Evolutionary conservation across 2,888 invertebrate species (phyloP), one percentile per base, ranked within the genome.

Genomic region (Seira sanloemensis): DNA sequence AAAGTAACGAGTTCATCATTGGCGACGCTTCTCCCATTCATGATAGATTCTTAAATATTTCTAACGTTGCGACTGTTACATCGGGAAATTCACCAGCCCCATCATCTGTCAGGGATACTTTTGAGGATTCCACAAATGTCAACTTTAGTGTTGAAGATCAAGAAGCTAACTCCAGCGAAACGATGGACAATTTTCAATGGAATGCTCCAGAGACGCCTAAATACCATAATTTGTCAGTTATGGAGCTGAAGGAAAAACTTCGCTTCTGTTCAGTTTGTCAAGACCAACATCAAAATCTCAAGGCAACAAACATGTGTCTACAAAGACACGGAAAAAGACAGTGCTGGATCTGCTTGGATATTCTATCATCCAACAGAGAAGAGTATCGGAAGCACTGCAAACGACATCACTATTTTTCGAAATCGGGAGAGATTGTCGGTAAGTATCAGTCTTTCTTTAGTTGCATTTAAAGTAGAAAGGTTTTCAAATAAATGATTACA

Each of bases 281-380:
- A 50, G 27, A 66, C 12, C 77, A 83, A 67, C 66, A 73, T 65
- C 21, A n/a, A n/a, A 73, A 65, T 46, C 83, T 78, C 37, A 83
- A 83, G 37, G 5, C 37, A 23, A 78, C 83, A n/a, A 83, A 83
- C 58, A 46, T 78, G 23, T 83, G 83, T 71, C 68, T 83, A 0
- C 25, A 72, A 5, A 83, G 73, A 65, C 83, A 83, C 69, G 77
- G 78, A 21, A 83, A 78, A 25, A 62, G 83, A 1, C 83, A 83
- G 25, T 83, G 83, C 21, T 83, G 83, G 83, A 27, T 83, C 0
- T 83, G 83, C 46, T 67, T 83, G 19, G 77, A 78, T 2, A 71
- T 83, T 21, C 67, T 83, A 24, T 21, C 83, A 19, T 72, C 77
- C 16, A 72, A 77, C 19, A 83, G 78, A 54, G 83, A 83, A 16